A percentile compares a stretch with the other conserved stretches of the same genome.
Conservation (phyloP, 2,113 vertebrate species). For the Neodon shergylaensis region DNA sequence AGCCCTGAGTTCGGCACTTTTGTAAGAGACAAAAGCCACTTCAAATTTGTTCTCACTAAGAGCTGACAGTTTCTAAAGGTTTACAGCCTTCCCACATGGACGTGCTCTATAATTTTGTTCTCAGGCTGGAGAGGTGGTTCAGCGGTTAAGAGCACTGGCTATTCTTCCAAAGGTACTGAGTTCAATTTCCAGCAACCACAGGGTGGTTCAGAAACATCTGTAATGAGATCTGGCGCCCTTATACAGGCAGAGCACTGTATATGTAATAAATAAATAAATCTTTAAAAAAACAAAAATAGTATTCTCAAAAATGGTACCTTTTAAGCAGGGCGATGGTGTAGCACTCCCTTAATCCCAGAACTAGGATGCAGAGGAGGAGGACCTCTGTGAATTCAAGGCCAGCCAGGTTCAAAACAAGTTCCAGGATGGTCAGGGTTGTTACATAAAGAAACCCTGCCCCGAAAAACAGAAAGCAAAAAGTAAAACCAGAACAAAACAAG, state of each 20-base stretch:
- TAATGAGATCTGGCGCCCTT: too few relatives aligned
- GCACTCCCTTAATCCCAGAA: neutral
- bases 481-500: neutral
- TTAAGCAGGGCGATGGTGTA: neutral
- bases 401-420: neutral
- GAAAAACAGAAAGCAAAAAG: neutral
- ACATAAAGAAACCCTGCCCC: neutral
- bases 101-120: neutral
- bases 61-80: neutral
- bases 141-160: too few relatives aligned
- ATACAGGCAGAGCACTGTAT: too few relatives aligned
- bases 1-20: neutral
- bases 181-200: too few relatives aligned
- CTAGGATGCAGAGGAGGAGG: neutral
- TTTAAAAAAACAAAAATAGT: too few relatives aligned
- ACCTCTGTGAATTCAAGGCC: neutral
- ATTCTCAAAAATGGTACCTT: neutral
- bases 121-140: too few relatives aligned
- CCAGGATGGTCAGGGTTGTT: neutral
- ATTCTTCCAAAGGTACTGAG: too few relatives aligned
- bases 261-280: too few relatives aligned
- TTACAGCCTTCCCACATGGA: neutral
- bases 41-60: neutral
- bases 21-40: neutral
- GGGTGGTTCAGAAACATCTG: too few relatives aligned